phyloP scores from a whole-genome alignment of 2,113 vertebrate genomes.

The Mustelus asterias region DNA sequence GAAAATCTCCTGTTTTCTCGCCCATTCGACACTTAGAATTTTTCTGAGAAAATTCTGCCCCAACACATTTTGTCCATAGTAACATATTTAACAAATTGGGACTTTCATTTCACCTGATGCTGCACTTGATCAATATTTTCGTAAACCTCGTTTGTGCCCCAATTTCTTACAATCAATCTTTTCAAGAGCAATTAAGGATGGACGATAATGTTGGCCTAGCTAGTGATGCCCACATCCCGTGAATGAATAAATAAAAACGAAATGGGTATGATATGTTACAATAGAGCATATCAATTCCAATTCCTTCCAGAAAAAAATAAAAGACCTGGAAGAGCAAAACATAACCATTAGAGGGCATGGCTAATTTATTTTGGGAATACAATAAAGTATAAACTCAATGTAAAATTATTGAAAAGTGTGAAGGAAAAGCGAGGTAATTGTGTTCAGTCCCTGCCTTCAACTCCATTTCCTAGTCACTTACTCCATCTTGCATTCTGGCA shows the following conservation, averaged over 20 bases:
- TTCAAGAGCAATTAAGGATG: too few species aligned
- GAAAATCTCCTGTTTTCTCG: too few species aligned
- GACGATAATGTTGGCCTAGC: too few species aligned
- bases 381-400: neutral
- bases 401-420: neutral
- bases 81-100: neutral
- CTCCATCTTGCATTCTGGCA: neutral
- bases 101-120: neutral
- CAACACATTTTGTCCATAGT: neutral
- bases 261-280: neutral
- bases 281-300: neutral
- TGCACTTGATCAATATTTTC: neutral
- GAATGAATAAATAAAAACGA: too few species aligned
- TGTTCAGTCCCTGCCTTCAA: neutral
- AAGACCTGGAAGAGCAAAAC: neutral
- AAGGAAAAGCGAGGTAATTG: neutral
- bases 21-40: too few species aligned
- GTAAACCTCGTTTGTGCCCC: neutral
- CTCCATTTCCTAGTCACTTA: neutral
- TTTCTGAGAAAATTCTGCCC: too few species aligned
- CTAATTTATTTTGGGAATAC: neutral
- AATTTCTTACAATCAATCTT: neutral
- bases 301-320: neutral
- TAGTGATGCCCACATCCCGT: too few species aligned
- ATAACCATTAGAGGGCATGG: neutral